These are phyloP conservation scores for Monarcha castaneiventris DNA, from an alignment of 2,113 vertebrate species.

Conservation along the genomic window DNA sequence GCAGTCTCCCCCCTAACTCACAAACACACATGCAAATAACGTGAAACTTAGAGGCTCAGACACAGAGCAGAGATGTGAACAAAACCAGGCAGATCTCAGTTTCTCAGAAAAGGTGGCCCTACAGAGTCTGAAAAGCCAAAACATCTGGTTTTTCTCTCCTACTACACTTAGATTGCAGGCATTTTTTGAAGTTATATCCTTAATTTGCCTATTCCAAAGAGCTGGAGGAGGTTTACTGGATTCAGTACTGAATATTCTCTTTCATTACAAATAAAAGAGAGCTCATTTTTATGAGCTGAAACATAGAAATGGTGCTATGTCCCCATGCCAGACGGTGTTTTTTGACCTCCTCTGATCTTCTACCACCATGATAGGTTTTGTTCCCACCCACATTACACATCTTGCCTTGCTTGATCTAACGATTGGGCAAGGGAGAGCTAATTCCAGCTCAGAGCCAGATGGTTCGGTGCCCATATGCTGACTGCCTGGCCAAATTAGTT, in stretches of 20 bases:
- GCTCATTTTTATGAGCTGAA: neutral
- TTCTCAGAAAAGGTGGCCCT: neutral
- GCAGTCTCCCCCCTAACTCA: neutral
- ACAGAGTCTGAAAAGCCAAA: neutral
- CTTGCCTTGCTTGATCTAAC: neutral
- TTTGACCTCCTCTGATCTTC: neutral
- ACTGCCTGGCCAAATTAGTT: neutral
- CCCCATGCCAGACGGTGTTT: neutral
- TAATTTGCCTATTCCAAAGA: neutral
- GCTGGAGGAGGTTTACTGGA: neutral
- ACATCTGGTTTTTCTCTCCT: neutral
- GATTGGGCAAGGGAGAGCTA: neutral
- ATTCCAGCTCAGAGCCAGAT: constrained; percentile 34
- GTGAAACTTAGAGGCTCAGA: neutral
- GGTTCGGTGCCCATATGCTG: neutral
- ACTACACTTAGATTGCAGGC: neutral
- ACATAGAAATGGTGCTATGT: neutral
- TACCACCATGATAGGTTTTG: neutral
- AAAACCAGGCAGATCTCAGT: neutral
- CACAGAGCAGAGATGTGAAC: neutral
- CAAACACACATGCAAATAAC: neutral
- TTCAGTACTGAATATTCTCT: neutral
- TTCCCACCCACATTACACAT: neutral
- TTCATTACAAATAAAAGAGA: neutral
- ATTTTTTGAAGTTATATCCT: neutral